Percentiles rank a stretch among this genome's conserved stretches.
Evolutionary conservation across 2,113 vertebrate species (phyloP).

Genomic region (Nycticryphes semicollaris): DNA sequence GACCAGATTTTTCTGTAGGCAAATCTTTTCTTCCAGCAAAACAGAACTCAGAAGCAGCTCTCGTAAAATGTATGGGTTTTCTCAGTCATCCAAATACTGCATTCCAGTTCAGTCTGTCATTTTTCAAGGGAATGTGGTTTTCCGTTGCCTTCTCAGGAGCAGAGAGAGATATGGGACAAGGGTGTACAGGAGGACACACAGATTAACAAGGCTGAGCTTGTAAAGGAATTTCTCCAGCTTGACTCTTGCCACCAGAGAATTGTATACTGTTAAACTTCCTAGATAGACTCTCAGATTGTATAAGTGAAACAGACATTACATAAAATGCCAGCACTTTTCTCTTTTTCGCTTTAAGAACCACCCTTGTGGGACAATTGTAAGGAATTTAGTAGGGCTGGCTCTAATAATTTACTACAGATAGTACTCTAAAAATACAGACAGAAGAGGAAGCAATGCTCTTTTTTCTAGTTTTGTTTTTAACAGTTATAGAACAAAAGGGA

Average conservation of each 20-base stretch:
- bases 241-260: not conserved
- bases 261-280: not conserved
- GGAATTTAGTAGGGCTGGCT: constrained; percentile 22
- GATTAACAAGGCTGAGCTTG: not conserved
- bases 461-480: not conserved
- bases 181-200: not conserved
- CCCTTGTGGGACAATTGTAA: constrained; percentile 19
- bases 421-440: constrained; percentile 23
- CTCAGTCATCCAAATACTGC: not conserved
- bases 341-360: constrained; percentile 25
- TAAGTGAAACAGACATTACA: constrained; percentile 28
- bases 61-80: not conserved
- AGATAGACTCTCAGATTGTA: not conserved
- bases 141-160: not conserved
- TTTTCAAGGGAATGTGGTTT: not conserved
- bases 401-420: not conserved
- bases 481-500: not conserved
- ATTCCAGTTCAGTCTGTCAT: not conserved
- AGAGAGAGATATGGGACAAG: not conserved
- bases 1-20: not conserved
- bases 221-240: not conserved
- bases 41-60: not conserved
- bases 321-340: constrained; percentile 34
- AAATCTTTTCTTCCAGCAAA: not conserved
- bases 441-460: not conserved